A percentile compares a stretch with the other conserved stretches of the same genome.
Evolutionary conservation across 2,113 vertebrate species (phyloP).

Genomic region (Odocoileus hemionus): DNA sequence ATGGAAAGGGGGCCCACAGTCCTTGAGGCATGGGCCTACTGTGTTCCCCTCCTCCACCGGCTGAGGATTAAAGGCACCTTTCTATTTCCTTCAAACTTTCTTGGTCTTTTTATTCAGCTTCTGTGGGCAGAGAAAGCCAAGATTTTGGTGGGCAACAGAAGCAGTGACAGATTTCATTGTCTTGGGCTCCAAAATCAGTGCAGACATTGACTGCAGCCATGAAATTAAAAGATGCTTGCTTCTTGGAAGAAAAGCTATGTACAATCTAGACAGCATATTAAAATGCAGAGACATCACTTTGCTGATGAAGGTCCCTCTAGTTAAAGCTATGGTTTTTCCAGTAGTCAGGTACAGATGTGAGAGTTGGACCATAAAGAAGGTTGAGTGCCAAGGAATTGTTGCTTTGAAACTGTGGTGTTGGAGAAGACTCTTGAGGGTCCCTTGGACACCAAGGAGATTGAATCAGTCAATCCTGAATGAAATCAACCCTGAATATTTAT

Average conservation of each 20-base stretch:
- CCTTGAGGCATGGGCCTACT: not conserved
- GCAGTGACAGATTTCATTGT: not conserved
- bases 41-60: not conserved
- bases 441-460: not conserved
- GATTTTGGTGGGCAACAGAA: not conserved
- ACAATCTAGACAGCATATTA: not conserved
- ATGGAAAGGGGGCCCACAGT: not conserved
- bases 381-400: not conserved
- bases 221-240: not conserved
- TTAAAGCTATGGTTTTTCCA: not conserved
- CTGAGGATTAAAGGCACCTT: not conserved
- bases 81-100: not conserved
- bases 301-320: not conserved
- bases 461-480: not conserved
- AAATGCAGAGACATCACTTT: not conserved
- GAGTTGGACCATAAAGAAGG: not conserved
- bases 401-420: not conserved
- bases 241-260: not conserved
- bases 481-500: not conserved
- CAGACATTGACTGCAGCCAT: not conserved
- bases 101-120: not conserved
- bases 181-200: not conserved
- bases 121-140: not conserved
- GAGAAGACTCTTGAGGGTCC: not conserved
- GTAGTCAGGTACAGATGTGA: not conserved